Conservation (phyloP, 2,888 invertebrate species). For the Hermaeophaga mercurialis region DNA sequence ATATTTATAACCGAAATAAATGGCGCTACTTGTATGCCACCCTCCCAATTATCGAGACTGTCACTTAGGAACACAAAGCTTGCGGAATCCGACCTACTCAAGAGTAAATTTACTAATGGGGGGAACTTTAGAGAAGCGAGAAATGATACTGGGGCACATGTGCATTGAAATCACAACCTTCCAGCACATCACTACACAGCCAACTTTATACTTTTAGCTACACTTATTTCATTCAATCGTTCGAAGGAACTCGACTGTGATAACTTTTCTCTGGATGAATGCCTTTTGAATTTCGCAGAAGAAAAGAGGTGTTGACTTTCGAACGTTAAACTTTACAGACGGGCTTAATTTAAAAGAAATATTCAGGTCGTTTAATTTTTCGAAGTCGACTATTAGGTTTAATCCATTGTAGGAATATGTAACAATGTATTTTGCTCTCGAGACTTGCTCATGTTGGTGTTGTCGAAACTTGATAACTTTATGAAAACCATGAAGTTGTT, state of each 20-base stretch:
- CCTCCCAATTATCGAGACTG: slow-evolving; percentile 51
- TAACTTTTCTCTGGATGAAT: slow-evolving; percentile 6
- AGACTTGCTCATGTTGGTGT: too few relatives aligned
- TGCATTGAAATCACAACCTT: slow-evolving; percentile 14
- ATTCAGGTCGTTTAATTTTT: too few relatives aligned
- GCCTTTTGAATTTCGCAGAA: slow-evolving; percentile 3
- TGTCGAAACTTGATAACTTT: too few relatives aligned
- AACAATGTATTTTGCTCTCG: too few relatives aligned
- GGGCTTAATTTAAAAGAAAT: too few relatives aligned
- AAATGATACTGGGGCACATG: slow-evolving; percentile 28
- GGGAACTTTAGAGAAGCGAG: slow-evolving; percentile 21
- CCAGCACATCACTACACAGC: not conserved
- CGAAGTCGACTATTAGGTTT: too few relatives aligned
- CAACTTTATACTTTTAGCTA: slow-evolving; percentile 15
- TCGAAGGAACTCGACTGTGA: not conserved
- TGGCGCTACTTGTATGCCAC: slow-evolving; percentile 32
- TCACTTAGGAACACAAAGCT: slow-evolving; percentile 50
- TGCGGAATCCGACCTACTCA: slow-evolving; percentile 36
- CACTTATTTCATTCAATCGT: slow-evolving; percentile 11
- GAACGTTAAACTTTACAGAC: not conserved
- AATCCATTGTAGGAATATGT: too few relatives aligned
- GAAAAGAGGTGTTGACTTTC: slow-evolving; percentile 11
- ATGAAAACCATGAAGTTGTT: too few relatives aligned
- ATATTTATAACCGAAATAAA: too few relatives aligned
- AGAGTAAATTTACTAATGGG: slow-evolving; percentile 41